Conservation (phyloP, 2,113 vertebrate species). For the Pristiophorus japonicus region DNA sequence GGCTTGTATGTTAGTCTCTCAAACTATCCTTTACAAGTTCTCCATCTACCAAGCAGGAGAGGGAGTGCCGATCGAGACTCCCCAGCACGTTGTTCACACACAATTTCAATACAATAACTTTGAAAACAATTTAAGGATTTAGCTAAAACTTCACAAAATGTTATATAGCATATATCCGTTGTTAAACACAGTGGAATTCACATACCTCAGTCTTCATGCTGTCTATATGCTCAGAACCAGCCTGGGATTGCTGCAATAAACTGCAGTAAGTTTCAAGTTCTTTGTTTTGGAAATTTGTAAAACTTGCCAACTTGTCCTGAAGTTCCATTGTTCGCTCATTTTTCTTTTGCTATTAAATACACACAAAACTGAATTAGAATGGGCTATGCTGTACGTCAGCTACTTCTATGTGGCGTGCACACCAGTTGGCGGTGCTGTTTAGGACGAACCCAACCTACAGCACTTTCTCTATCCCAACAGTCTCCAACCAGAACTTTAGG, state of each 20-base stretch:
- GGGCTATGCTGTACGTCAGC: neutral
- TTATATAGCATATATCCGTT: neutral
- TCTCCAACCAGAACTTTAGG: neutral
- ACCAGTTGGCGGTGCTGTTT: neutral
- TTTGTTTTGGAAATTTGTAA: conserved; percentile 30
- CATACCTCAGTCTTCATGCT: conserved; percentile 26
- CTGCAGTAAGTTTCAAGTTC: conserved; percentile 29
- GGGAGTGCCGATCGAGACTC: too few relatives aligned
- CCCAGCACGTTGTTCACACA: neutral
- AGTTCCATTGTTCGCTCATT: conserved; percentile 22
- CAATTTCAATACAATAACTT: too few relatives aligned
- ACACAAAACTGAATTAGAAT: conserved; percentile 24
- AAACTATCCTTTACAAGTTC: neutral
- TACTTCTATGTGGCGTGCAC: neutral
- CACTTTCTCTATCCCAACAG: neutral
- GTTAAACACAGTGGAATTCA: neutral
- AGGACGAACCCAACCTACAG: neutral
- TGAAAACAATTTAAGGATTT: neutral
- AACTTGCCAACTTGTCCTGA: conserved; percentile 24
- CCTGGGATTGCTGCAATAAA: conserved; percentile 1
- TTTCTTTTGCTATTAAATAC: conserved; percentile 18
- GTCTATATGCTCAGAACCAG: neutral
- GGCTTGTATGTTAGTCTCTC: neutral
- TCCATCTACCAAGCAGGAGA: neutral
- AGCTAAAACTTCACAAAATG: neutral